phyloP scores from a whole-genome alignment of 2,797 vertebrate species.

The Ptychobarbus kaznakovi region DNA sequence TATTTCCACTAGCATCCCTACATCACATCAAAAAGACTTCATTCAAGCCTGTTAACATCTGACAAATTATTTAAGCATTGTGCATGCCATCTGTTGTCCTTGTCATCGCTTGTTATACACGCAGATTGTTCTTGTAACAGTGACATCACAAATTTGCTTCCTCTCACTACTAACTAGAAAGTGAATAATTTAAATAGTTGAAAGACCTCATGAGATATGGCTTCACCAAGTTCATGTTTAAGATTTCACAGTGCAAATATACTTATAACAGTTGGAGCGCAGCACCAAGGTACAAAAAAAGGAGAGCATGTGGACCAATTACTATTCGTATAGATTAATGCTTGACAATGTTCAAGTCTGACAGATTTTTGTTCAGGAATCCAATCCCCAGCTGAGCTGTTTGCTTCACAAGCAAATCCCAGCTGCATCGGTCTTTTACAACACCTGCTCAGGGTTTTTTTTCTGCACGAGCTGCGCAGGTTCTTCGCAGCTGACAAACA shows the following conservation, averaged over 20 bases:
- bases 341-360: constrained; percentile 56
- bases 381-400: constrained; percentile 66
- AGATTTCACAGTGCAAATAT: constrained; percentile 34
- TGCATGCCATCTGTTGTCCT: constrained; percentile 19
- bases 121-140: constrained; percentile 17
- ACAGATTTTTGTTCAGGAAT: constrained; percentile 69
- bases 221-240: constrained; percentile 7
- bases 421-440: constrained; percentile 70
- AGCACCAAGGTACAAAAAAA: constrained; percentile 5
- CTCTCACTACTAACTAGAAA: constrained; percentile 15
- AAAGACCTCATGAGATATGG: constrained; percentile 13
- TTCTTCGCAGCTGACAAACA: constrained; percentile 70
- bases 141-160: not conserved
- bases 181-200: not conserved
- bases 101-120: constrained; percentile 15
- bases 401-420: constrained; percentile 79
- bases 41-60: constrained; percentile 36
- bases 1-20: constrained; percentile 3
- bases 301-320: constrained; percentile 54
- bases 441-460: constrained; percentile 75
- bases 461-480: constrained; percentile 62
- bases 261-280: constrained; percentile 27
- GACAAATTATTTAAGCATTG: constrained; percentile 24
- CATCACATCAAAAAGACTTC: constrained; percentile 30
- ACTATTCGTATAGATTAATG: constrained; percentile 67